Evolutionary conservation across 2,888 invertebrate genomes (phyloP), one percentile per base, ranked within the genome.

Genomic region (Hyposoter didymator): DNA sequence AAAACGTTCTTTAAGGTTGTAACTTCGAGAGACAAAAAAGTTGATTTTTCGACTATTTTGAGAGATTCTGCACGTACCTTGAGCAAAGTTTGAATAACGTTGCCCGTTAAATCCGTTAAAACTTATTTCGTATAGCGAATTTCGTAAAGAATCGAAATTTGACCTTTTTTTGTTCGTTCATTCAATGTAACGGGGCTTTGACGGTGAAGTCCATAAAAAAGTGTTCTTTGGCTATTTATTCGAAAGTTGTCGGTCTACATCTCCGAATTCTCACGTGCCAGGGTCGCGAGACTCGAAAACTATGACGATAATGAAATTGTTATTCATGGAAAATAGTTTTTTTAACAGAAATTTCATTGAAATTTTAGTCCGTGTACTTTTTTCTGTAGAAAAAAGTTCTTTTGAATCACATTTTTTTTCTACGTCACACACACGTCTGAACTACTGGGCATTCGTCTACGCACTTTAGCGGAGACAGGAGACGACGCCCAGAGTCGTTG

Each of bases 391-490:
- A 59, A 49, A 47, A 28, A 14, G 5, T 59, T 6, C 28, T 59
- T 28, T 59, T 28, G 28, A 59, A 28, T 1, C 8, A 1, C 39
- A 39, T 39, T 8, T 8, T 39, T 59, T 8, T 28, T 28, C 28
- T 0, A 5, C 28, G 28, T 59, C 59, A 59, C 59, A 28, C 59
- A 59, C 59, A 28, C 59, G 59, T 59, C 59, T 59, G 59, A 59
- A 59, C 28, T 59, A 45, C 19, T 35, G 8, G 75, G 47, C 49
- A 52, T 59, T 49, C 32, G n/a, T 35, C 78, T 17, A 76, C 43
- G 70, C 70, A 52, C 72, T 78, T 78, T 59, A 59, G 14, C 14
- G 59, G 59, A 59, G 59, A 28, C 59, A 59, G 59, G 59, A 59
- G 59, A 59, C 59, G 59, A 59, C 59, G 59, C 59, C 14, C 59